A percentile compares a stretch with the other conserved stretches of the same genome.
Evolutionary conservation across 2,113 vertebrate genomes (phyloP).

Genomic region (Casuarius casuarius): DNA sequence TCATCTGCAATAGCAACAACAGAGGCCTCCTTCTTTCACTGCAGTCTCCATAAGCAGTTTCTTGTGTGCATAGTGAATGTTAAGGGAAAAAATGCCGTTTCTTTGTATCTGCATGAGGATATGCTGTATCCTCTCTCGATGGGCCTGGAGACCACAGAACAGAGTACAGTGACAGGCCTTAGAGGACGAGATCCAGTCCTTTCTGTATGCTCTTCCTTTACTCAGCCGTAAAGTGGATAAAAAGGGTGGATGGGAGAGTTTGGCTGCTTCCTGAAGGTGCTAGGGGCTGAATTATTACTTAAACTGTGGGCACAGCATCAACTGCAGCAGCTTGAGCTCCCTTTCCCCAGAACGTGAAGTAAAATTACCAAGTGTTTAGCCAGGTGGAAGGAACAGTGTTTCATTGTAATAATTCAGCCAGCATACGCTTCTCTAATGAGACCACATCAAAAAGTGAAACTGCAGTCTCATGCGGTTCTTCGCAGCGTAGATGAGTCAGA

Average conservation of each 20-base stretch:
- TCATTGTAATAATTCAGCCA: conserved; percentile 11
- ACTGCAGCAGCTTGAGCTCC: conserved; percentile 5
- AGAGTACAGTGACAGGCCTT: background rate
- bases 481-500: conserved; percentile 52
- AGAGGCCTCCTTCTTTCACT: background rate
- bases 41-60: background rate
- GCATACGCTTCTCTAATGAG: background rate
- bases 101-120: background rate
- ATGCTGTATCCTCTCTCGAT: background rate
- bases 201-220: background rate
- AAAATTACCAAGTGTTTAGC: background rate
- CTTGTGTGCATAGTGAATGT: background rate
- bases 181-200: background rate
- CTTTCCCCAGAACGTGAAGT: background rate
- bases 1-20: background rate
- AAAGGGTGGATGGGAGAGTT: background rate
- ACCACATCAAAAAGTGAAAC: conserved; percentile 69
- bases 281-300: background rate
- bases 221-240: background rate
- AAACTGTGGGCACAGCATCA: background rate
- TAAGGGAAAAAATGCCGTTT: background rate
- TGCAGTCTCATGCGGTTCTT: conserved; percentile 64
- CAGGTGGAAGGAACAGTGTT: conserved; percentile 26
- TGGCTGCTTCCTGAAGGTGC: background rate
- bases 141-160: background rate